Evolutionary conservation across 2,888 invertebrate genomes (phyloP).

Genomic region (Tricholauxania praeusta): DNA sequence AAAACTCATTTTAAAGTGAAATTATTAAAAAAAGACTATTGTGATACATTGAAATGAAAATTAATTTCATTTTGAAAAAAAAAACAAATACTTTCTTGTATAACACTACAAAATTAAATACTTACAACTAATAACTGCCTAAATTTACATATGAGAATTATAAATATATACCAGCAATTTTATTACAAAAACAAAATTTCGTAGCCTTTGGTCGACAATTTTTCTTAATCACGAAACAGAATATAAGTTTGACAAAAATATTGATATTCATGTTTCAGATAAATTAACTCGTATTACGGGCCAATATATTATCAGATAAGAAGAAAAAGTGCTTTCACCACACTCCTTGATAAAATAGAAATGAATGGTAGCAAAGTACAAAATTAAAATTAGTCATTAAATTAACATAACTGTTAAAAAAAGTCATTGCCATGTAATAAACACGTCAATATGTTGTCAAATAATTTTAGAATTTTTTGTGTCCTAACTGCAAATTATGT

Average conservation of each 20-base stretch:
- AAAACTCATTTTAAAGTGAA: slow-evolving; percentile 42
- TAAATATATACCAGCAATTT: too few relatives aligned
- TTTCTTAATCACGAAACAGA: too few relatives aligned
- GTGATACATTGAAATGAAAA: slow-evolving; percentile 59
- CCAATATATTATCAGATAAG: too few relatives aligned
- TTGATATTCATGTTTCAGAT: too few relatives aligned
- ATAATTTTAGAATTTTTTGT: too few relatives aligned
- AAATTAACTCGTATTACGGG: too few relatives aligned
- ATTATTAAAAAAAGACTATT: slow-evolving; percentile 57
- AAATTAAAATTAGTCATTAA: not conserved
- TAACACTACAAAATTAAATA: slow-evolving; percentile 20
- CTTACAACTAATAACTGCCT: slow-evolving; percentile 22
- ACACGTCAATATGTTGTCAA: too few relatives aligned
- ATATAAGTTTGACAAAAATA: not conserved
- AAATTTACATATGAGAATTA: slow-evolving; percentile 6
- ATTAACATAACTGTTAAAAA: too few relatives aligned
- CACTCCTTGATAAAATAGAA: slow-evolving; percentile 24
- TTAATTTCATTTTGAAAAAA: slow-evolving; percentile 18
- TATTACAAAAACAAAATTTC: too few relatives aligned
- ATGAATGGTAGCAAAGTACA: slow-evolving; percentile 23
- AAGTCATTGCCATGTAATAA: too few relatives aligned
- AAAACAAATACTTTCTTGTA: slow-evolving; percentile 5
- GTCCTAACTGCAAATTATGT: too few relatives aligned
- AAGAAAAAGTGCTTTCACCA: slow-evolving; percentile 30
- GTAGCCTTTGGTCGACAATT: too few relatives aligned